Evolutionary conservation across 1,140 invertebrate genomes (phyloP).

Genomic region (Calephelis nemesis): DNA sequence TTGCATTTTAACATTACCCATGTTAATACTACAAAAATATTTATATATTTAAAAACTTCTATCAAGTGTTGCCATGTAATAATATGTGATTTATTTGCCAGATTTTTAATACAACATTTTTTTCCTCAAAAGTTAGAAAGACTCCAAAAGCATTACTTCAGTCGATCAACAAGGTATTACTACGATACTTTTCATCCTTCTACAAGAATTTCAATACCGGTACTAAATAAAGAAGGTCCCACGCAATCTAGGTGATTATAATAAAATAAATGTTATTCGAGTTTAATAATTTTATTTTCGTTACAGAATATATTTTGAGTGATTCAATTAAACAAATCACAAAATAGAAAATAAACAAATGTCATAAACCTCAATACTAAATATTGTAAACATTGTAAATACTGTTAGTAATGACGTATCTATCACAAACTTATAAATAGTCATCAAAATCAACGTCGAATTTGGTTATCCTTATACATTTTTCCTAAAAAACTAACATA

Average conservation of each 20-base stretch:
- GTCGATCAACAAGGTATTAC: too few relatives aligned
- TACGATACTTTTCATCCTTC: too few relatives aligned
- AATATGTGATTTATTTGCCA: too few relatives aligned
- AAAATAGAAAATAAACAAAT: slow-evolving; percentile 2
- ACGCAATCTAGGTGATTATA: too few relatives aligned
- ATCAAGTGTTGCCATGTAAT: too few relatives aligned
- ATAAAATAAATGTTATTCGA: too few relatives aligned
- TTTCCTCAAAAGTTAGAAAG: too few relatives aligned
- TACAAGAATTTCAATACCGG: too few relatives aligned
- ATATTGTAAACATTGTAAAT: slow-evolving; percentile 9
- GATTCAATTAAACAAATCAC: slow-evolving; percentile 10
- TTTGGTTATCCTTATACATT: not conserved
- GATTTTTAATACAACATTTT: too few relatives aligned
- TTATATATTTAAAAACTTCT: not conserved
- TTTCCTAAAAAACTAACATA: not conserved
- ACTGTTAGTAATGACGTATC: slow-evolving; percentile 15
- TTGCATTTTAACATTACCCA: too few relatives aligned
- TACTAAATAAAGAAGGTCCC: too few relatives aligned
- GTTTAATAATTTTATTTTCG: slow-evolving; percentile 3
- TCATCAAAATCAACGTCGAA: slow-evolving; percentile 14
- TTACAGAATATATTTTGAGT: slow-evolving; percentile 4
- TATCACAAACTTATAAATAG: slow-evolving; percentile 18
- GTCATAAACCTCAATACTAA: slow-evolving; percentile 5
- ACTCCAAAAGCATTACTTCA: too few relatives aligned
- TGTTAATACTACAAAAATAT: not conserved